Conservation (phyloP, 2,888 invertebrate species). For the Sesia bembeciformis region DNA sequence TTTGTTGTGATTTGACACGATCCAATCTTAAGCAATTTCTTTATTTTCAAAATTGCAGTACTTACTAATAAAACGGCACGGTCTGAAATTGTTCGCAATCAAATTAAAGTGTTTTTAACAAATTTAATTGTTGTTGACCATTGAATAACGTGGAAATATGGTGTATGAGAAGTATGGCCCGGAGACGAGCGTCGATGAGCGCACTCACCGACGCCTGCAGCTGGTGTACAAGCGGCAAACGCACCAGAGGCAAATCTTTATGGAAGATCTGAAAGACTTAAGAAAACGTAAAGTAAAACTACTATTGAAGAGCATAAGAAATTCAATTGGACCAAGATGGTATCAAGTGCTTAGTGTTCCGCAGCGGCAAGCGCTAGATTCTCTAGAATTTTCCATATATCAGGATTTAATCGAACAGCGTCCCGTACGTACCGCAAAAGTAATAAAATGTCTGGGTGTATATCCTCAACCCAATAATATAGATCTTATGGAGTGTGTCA, state of each 20-base stretch:
- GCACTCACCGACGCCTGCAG: conserved; percentile 26
- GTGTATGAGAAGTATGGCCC: conserved; percentile 20
- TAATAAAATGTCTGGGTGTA: conserved; percentile 42
- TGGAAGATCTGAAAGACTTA: conserved; percentile 46
- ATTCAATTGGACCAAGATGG: conserved; percentile 49
- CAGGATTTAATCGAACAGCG: conserved; percentile 53
- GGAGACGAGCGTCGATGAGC: conserved; percentile 21
- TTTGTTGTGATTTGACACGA: background rate
- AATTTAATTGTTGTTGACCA: background rate
- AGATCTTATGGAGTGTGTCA: conserved; percentile 47
- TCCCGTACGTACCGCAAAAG: conserved; percentile 28
- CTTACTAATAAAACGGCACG: background rate
- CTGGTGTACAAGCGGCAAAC: conserved; percentile 39
- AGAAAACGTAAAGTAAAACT: conserved; percentile 28
- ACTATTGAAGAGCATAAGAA: conserved; percentile 20
- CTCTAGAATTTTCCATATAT: conserved; percentile 36
- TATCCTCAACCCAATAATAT: conserved; percentile 31
- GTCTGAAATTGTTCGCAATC: too few relatives aligned
- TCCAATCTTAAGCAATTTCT: background rate
- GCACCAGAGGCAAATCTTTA: conserved; percentile 41
- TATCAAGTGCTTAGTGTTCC: conserved; percentile 53
- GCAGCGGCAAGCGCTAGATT: conserved; percentile 44
- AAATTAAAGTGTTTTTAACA: background rate
- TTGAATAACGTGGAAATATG: conserved; percentile 16
- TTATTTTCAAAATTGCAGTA: background rate